phyloP scores from a whole-genome alignment of 30 jellyfish, hydroid and myxozoan species.

The Hydractinia echinata region DNA sequence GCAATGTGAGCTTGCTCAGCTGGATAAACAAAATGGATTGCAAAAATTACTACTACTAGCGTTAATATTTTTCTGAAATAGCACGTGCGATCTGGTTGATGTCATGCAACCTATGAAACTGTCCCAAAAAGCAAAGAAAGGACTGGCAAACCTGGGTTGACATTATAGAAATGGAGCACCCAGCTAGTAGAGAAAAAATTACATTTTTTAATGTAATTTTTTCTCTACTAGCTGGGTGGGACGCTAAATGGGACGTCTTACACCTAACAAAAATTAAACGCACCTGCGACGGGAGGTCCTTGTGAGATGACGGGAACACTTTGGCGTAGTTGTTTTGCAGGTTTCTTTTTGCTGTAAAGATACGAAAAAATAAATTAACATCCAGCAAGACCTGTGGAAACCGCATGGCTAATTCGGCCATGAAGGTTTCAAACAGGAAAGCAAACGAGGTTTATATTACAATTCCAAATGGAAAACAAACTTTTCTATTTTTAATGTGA shows the following conservation, averaged over 20 bases:
- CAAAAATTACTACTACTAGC: no score
- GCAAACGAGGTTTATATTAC: neutral
- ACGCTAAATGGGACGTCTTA: neutral
- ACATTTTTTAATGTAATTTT: neutral
- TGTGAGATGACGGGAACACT: conserved; percentile 29
- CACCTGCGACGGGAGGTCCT: conserved; percentile 2
- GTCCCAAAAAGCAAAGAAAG: no score
- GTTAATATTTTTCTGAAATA: no score
- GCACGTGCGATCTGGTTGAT: no score
- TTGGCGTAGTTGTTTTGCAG: conserved; percentile 28
- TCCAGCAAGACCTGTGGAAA: neutral
- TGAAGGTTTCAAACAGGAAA: no score
- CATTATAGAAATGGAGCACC: no score
- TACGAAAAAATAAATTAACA: no score
- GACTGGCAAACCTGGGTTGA: no score
- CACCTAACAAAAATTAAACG: neutral
- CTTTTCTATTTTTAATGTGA: neutral
- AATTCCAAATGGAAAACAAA: neutral
- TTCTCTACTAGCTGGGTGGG: no score
- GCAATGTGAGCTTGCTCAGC: no score
- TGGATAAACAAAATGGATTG: no score
- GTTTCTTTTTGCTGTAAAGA: conserved; percentile 6
- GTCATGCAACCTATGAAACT: no score
- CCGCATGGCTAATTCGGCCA: neutral
- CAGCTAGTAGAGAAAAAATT: neutral